Evolutionary conservation across 2,113 vertebrate species (phyloP).

Genomic region (Melozone crissalis): DNA sequence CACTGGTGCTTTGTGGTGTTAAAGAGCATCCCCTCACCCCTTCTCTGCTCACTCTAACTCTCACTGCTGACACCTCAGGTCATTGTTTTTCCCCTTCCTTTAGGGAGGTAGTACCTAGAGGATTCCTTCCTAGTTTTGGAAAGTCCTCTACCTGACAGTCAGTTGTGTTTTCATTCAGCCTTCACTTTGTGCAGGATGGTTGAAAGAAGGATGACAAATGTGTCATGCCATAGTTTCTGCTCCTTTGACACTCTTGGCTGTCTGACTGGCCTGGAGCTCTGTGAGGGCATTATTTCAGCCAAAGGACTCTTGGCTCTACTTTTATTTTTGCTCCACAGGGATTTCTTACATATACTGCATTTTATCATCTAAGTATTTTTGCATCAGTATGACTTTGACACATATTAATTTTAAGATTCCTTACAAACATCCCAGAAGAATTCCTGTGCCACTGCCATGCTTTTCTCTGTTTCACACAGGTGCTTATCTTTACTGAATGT

Average conservation of each 20-base stretch:
- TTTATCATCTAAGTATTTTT: not conserved
- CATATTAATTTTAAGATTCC: not conserved
- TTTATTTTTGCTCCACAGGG: not conserved
- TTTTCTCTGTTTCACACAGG: not conserved
- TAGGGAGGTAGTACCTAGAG: not conserved
- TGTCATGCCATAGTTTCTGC: not conserved
- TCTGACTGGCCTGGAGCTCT: not conserved
- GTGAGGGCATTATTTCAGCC: not conserved
- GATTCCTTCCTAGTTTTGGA: not conserved
- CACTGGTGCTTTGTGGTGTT: fast-evolving
- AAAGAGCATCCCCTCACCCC: not conserved
- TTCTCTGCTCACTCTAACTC: not conserved
- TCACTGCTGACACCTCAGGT: not conserved
- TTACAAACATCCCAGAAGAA: not conserved
- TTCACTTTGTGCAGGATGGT: not conserved
- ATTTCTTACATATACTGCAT: not conserved
- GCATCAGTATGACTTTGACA: not conserved
- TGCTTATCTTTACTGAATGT: not conserved
- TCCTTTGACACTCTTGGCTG: not conserved
- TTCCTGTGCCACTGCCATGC: not conserved
- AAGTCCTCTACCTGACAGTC: not conserved
- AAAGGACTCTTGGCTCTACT: not conserved
- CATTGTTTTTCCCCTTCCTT: not conserved
- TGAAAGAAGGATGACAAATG: not conserved
- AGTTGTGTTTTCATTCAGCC: not conserved